Evolutionary conservation across 92 coral and sea anemone genomes (phyloP).

Genomic region (Blastomussa wellsi): DNA sequence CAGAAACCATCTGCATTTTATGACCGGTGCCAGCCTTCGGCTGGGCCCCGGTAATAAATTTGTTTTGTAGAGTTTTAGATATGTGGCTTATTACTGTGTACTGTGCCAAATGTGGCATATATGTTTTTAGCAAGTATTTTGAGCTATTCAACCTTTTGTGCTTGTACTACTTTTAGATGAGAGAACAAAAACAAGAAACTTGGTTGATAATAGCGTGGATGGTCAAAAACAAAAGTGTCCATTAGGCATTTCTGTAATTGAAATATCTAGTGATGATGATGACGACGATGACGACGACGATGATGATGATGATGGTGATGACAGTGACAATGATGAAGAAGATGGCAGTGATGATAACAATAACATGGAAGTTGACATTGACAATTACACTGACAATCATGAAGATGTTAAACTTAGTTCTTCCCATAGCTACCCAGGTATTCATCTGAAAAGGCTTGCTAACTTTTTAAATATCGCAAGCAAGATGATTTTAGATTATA

Average conservation of each 20-base stretch:
- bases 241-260: conserved; percentile 12
- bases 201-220: not conserved
- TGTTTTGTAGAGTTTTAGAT: too few species aligned
- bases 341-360: not conserved
- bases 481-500: too few species aligned
- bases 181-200: not conserved
- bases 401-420: not conserved
- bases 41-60: too few species aligned
- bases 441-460: not conserved
- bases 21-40: too few species aligned
- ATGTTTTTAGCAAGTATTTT: too few species aligned
- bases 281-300: not conserved
- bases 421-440: conserved; percentile 28
- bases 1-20: too few species aligned
- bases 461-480: not conserved
- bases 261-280: conserved; percentile 41
- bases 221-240: not conserved
- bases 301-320: too few species aligned
- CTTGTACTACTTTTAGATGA: not conserved
- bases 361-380: not conserved
- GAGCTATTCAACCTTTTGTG: not conserved
- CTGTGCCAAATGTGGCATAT: too few species aligned
- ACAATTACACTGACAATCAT: not conserved
- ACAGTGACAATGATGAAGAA: too few species aligned
- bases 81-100: too few species aligned